These are phyloP conservation scores for Cheilosia urbana DNA, from an alignment of 2,888 invertebrate species.

Conservation along the genomic window DNA sequence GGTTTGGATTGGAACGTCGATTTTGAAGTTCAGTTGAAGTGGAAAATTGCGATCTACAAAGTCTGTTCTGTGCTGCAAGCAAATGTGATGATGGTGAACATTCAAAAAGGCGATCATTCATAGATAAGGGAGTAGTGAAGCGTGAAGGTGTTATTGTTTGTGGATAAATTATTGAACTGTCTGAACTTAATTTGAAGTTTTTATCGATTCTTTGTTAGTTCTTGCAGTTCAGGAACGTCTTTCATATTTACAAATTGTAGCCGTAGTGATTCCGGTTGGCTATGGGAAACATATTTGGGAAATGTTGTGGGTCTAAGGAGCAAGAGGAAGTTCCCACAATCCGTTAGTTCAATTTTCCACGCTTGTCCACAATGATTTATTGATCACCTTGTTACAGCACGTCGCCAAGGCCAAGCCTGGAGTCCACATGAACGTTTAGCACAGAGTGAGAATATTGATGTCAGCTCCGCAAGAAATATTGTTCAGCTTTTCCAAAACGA, in stretches of 20 bases:
- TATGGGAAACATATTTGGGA: neutral
- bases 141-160: too few relatives aligned
- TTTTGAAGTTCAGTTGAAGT: too few relatives aligned
- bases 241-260: too few relatives aligned
- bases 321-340: neutral
- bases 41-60: too few relatives aligned
- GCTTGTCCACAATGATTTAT: neutral
- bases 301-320: neutral
- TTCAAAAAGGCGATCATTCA: too few relatives aligned
- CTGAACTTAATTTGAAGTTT: too few relatives aligned
- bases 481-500: slow-evolving; percentile 89
- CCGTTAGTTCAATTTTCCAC: neutral
- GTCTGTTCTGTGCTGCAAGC: too few relatives aligned
- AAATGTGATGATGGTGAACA: too few relatives aligned
- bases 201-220: neutral
- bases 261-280: neutral
- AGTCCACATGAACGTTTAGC: slow-evolving; percentile 81
- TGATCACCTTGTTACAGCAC: neutral
- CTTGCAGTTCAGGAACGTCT: neutral
- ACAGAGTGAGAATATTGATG: slow-evolving; percentile 80
- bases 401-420: slow-evolving; percentile 75
- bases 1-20: too few relatives aligned
- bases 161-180: too few relatives aligned
- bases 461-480: slow-evolving; percentile 85
- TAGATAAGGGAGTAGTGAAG: too few relatives aligned